phyloP scores from a whole-genome alignment of 2,888 invertebrate species.

The Amphiduros pacificus region DNA sequence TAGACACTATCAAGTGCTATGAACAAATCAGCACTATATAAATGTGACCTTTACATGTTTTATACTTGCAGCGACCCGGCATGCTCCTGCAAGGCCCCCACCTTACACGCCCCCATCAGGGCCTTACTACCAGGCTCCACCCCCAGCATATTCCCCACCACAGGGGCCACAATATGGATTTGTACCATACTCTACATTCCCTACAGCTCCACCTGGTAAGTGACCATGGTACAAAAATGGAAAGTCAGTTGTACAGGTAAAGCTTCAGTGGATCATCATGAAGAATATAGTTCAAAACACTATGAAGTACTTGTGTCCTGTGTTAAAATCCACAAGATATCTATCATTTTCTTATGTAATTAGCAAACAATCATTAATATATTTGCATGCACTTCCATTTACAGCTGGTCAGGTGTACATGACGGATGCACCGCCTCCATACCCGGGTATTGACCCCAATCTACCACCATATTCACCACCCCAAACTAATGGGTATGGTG shows the following conservation, averaged over 20 bases:
- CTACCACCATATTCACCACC: slow-evolving; percentile 42
- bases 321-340: too few relatives aligned
- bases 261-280: too few relatives aligned
- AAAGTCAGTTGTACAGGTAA: too few relatives aligned
- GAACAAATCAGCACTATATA: too few relatives aligned
- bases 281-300: too few relatives aligned
- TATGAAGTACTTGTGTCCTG: too few relatives aligned
- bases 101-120: slow-evolving; percentile 83
- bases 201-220: slow-evolving; percentile 62
- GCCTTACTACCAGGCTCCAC: slow-evolving; percentile 92
- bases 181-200: slow-evolving; percentile 62
- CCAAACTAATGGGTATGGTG: slow-evolving; percentile 2
- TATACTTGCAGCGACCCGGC: slow-evolving; percentile 25
- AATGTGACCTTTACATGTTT: too few relatives aligned
- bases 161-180: slow-evolving; percentile 50
- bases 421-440: slow-evolving; percentile 89
- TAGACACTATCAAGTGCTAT: too few relatives aligned
- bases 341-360: too few relatives aligned
- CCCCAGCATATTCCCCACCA: slow-evolving; percentile 71
- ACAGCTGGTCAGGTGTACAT: slow-evolving; percentile 74
- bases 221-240: neutral
- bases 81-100: slow-evolving; percentile 76
- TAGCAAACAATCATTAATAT: too few relatives aligned
- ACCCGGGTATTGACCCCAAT: slow-evolving; percentile 77
- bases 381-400: slow-evolving; percentile 12